phyloP scores from a whole-genome alignment of 2,113 vertebrate species.

The Turdus rufiventris region DNA sequence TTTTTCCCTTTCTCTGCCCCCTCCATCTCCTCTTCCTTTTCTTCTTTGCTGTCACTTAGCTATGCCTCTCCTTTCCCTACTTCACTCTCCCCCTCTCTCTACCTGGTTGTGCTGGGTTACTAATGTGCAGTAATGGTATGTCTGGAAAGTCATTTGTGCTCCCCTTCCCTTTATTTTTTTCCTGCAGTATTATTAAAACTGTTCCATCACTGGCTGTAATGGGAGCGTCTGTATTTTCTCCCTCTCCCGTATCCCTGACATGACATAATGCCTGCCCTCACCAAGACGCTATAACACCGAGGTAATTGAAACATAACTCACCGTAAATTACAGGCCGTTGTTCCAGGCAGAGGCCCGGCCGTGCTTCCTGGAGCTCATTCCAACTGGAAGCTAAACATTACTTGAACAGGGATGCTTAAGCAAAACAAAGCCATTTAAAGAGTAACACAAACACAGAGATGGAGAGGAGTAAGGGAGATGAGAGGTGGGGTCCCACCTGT shows the following conservation, averaged over 20 bases:
- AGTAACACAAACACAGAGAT: constrained; percentile 27
- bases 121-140: constrained; percentile 73
- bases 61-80: neutral
- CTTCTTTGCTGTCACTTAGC: neutral
- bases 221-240: constrained; percentile 73
- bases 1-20: neutral
- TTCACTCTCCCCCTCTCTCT: neutral
- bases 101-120: constrained; percentile 19
- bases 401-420: constrained; percentile 71
- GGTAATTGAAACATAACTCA: constrained; percentile 86
- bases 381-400: constrained; percentile 75
- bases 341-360: constrained; percentile 67
- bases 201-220: constrained; percentile 78
- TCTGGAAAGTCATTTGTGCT: constrained; percentile 71
- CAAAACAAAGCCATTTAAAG: constrained; percentile 67
- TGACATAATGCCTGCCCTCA: constrained; percentile 79
- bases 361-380: constrained; percentile 75
- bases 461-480: neutral
- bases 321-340: constrained; percentile 77
- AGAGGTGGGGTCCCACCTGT: neutral
- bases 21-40: neutral
- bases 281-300: constrained; percentile 74
- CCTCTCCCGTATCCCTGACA: constrained; percentile 74
- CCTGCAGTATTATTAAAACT: constrained; percentile 80
- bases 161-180: constrained; percentile 65